phyloP scores from a whole-genome alignment of 2,888 invertebrate species.

The Nomada hirtipes region DNA sequence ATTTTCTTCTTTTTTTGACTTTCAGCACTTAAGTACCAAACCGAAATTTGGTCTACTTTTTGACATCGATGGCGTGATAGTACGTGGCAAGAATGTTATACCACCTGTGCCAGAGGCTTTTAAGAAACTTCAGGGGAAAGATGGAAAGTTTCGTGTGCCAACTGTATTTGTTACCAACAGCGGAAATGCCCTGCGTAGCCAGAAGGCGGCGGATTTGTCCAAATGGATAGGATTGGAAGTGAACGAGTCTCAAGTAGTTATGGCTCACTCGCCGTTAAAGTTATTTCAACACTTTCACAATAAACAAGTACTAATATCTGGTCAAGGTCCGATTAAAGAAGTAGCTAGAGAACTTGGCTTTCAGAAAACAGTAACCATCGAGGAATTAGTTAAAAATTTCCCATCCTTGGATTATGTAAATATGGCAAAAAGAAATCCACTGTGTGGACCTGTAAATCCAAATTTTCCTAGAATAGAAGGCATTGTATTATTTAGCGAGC shows the following conservation, averaged over 20 bases:
- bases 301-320: constrained; percentile 87
- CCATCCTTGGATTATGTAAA: constrained; percentile 87
- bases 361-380: constrained; percentile 86
- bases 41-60: constrained; percentile 88
- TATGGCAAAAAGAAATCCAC: constrained; percentile 77
- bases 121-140: constrained; percentile 84
- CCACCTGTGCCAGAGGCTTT: constrained; percentile 87
- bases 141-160: constrained; percentile 87
- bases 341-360: constrained; percentile 88
- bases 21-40: constrained; percentile 77
- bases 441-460: constrained; percentile 85
- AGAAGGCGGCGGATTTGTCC: constrained; percentile 87
- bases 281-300: constrained; percentile 87
- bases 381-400: constrained; percentile 86
- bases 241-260: constrained; percentile 87
- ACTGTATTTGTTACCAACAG: constrained; percentile 89
- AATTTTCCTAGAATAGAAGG: constrained; percentile 86
- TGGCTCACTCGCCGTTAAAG: constrained; percentile 88
- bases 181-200: constrained; percentile 86
- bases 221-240: constrained; percentile 87
- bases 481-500: constrained; percentile 88
- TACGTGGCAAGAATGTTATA: constrained; percentile 86
- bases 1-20: constrained; percentile 41
- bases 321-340: constrained; percentile 86
- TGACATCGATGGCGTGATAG: constrained; percentile 89